Evolutionary conservation across 2,888 invertebrate genomes (phyloP).

Genomic region (Mesorhabditis spiculigera): DNA sequence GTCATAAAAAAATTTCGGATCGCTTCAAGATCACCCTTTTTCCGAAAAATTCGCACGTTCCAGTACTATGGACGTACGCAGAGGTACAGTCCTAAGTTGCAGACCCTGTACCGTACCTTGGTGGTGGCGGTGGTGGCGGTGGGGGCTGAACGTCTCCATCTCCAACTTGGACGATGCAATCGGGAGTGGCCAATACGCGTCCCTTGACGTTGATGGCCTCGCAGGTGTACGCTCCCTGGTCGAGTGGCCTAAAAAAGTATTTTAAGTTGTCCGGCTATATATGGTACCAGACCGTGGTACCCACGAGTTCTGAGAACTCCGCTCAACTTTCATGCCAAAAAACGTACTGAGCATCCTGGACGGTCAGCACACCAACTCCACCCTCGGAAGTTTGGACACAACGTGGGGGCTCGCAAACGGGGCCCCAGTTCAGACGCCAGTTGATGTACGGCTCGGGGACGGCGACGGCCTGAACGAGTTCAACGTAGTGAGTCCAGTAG

Average conservation of each 20-base stretch:
- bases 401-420: slow-evolving; percentile 61
- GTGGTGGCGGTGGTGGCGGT: slow-evolving; percentile 40
- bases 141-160: slow-evolving; percentile 44
- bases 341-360: slow-evolving; percentile 65
- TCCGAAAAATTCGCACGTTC: too few species aligned
- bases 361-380: slow-evolving; percentile 77
- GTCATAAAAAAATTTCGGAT: too few species aligned
- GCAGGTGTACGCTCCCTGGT: slow-evolving; percentile 95
- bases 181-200: slow-evolving; percentile 80
- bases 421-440: slow-evolving; percentile 95
- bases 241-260: slow-evolving; percentile 61
- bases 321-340: not conserved
- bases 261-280: not conserved
- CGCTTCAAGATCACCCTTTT: too few species aligned
- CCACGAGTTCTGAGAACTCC: too few species aligned
- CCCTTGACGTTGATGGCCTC: slow-evolving; percentile 87
- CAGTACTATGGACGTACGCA: too few species aligned
- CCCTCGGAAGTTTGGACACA: slow-evolving; percentile 67
- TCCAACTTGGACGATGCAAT: slow-evolving; percentile 79
- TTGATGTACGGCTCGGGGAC: slow-evolving; percentile 84
- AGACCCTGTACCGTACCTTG: not conserved
- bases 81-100: too few species aligned
- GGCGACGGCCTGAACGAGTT: slow-evolving; percentile 72
- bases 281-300: too few species aligned
- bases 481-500: too few species aligned